phyloP scores from a whole-genome alignment of 1,140 invertebrate species.

The Metopolophium dirhodum region DNA sequence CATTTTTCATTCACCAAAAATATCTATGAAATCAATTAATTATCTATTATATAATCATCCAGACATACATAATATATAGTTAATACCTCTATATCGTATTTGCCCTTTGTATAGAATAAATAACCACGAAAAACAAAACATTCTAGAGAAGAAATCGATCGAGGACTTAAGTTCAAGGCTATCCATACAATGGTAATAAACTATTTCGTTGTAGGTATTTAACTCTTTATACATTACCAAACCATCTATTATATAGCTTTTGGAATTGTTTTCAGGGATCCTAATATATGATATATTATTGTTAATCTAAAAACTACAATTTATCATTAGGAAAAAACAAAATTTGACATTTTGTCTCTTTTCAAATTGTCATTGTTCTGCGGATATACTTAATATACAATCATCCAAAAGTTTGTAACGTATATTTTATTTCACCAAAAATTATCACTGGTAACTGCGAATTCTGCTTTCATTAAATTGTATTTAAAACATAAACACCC shows the following conservation, averaged over 20 bases:
- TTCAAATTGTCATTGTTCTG: not conserved
- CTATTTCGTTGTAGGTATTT: not conserved
- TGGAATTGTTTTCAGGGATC: not conserved
- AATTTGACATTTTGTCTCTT: not conserved
- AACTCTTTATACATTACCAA: not conserved
- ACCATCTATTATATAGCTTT: not conserved
- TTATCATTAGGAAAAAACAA: not conserved
- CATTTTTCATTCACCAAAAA: not conserved
- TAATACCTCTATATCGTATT: not conserved
- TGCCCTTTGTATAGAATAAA: not conserved
- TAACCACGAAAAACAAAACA: not conserved
- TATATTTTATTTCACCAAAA: not conserved
- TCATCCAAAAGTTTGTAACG: not conserved
- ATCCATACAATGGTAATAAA: not conserved
- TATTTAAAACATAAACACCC: not conserved
- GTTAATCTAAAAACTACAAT: constrained; percentile 8
- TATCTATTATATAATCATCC: not conserved
- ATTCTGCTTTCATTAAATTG: not conserved
- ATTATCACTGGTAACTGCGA: not conserved
- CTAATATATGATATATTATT: not conserved
- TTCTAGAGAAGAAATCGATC: not conserved
- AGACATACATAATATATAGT: not conserved
- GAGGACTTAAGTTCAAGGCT: not conserved
- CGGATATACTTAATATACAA: not conserved
- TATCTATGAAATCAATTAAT: not conserved